Base-by-base conservation (phyloP, 1,140 invertebrate species). In the Lerema accius region DNA sequence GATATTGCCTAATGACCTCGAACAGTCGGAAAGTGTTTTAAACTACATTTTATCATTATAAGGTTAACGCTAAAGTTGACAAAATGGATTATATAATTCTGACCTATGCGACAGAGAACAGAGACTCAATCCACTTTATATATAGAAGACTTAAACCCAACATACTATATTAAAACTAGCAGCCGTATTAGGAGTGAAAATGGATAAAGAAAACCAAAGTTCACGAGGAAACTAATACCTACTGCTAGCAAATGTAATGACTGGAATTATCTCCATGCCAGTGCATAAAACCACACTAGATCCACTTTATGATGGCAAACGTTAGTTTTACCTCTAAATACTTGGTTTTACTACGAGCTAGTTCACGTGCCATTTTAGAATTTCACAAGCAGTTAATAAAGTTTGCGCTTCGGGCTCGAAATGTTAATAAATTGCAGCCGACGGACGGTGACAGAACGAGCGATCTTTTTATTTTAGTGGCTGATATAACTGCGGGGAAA, bases 361-460 rank as follows among this genome's bases (percentile, higher is more conserved):
- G 42, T 58, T 58, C 40, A 32, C 55, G 17, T 45, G 16, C 40
- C 23, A 58, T 46, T 58, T 58, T 58, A 15, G 55, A 69, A 68
- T 71, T 73, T 67, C 72, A 72, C 63, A 59, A 66, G 50, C 49
- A 65, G 68, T 76, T 79, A 77, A 77, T 77, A 80, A 77, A 73
- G 69, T 75, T 73, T 72, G 59, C 71, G 62, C 17, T 65, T 68
- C 63, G 46, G 60, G 53, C 37, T 50, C 63, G 72, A 68, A 73
- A 80, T 76, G 69, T 76, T 80, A 80, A 76, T 78, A 76, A 72
- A 74, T 78, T 80, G 49, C 37, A 67, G 69, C 73, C 73, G 63
- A 61, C 37, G 60, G 73, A 78, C 75, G 67, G 76, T 80, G 78
- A 78, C 69, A 64, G 71, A 78, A 71, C 69, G 69, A 69, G 53